Conservation (phyloP, 2,113 vertebrate species). For the Tympanuchus pallidicinctus region DNA sequence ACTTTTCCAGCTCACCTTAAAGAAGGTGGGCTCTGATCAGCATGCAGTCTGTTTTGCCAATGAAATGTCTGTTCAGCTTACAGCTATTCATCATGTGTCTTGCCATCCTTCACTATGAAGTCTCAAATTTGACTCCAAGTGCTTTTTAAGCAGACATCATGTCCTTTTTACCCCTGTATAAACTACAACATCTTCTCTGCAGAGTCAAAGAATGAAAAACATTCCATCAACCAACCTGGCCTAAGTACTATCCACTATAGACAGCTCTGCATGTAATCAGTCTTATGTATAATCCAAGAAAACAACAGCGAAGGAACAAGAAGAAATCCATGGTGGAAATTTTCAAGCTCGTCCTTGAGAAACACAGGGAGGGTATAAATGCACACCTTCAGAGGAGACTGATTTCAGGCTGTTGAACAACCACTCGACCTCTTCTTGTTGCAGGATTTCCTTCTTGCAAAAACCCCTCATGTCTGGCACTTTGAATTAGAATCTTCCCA, state of each 20-base stretch:
- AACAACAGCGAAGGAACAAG: background rate
- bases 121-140: background rate
- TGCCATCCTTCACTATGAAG: conserved; percentile 1
- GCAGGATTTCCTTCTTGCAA: background rate
- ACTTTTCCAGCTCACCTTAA: background rate
- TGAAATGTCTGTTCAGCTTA: background rate
- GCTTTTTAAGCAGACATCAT: conserved; percentile 12
- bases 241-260: background rate
- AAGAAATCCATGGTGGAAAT: background rate
- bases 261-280: background rate
- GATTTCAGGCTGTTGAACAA: background rate
- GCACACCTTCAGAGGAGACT: background rate
- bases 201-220: background rate
- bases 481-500: background rate
- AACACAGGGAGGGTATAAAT: background rate
- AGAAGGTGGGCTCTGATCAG: background rate
- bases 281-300: background rate
- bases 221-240: conserved; percentile 4
- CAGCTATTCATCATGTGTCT: background rate
- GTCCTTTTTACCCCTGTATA: background rate
- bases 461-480: background rate
- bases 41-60: background rate
- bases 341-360: background rate
- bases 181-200: background rate
- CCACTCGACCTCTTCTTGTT: background rate